Evolutionary conservation across 2,797 vertebrate species (phyloP).

Genomic region (Pempheris klunzingeri): DNA sequence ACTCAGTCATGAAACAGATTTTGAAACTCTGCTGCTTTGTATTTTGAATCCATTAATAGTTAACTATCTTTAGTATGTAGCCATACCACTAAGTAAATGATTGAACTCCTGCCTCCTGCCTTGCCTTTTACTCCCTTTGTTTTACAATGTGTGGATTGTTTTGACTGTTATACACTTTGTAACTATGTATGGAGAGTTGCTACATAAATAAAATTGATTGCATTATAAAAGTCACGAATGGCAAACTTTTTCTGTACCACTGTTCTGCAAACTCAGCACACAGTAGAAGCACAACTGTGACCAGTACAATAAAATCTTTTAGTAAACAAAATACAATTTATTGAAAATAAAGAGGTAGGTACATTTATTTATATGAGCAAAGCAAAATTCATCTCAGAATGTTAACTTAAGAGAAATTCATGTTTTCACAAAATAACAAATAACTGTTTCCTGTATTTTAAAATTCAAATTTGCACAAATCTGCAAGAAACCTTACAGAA

Average conservation of each 20-base stretch:
- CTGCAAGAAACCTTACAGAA: neutral
- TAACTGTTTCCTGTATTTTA: neutral
- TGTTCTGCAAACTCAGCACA: neutral
- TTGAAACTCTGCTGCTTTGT: neutral
- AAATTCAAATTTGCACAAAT: neutral
- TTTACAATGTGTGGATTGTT: no score
- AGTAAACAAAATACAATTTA: constrained; percentile 77
- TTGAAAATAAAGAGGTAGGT: constrained; percentile 72
- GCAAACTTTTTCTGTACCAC: neutral
- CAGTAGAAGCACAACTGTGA: neutral
- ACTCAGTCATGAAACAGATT: neutral
- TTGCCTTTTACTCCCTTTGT: no score
- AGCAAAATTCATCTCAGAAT: constrained; percentile 2
- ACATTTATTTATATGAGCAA: constrained; percentile 27
- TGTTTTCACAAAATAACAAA: constrained; percentile 1
- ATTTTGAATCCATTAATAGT: neutral
- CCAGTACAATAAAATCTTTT: neutral
- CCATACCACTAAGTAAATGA: constrained; percentile 10
- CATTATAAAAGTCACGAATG: no score
- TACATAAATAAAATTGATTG: no score
- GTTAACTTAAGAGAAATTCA: constrained; percentile 20
- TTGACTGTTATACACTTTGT: no score
- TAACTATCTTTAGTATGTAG: neutral
- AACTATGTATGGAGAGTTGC: no score
- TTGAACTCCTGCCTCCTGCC: constrained; percentile 10